These are phyloP conservation scores for Sarcophilus harrisii DNA, from an alignment of 2,797 vertebrate species.

Conservation along the genomic window DNA sequence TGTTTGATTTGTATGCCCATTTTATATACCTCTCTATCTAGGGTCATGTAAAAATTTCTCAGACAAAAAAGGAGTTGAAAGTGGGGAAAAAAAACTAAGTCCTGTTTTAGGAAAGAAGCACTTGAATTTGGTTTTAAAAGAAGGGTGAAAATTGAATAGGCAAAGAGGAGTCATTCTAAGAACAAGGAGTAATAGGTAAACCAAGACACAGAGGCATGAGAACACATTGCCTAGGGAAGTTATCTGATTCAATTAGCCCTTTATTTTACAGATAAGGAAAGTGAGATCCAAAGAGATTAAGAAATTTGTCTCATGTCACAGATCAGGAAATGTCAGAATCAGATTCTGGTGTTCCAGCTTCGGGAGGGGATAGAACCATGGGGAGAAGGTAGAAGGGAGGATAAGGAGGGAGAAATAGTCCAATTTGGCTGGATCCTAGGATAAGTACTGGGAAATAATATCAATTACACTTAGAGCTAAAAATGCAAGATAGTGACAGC, in stretches of 20 bases:
- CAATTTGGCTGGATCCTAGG: neutral
- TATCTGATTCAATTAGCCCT: neutral
- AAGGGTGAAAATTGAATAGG: neutral
- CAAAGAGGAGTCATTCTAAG: neutral
- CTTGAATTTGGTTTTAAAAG: neutral
- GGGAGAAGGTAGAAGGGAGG: neutral
- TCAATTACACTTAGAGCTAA: neutral
- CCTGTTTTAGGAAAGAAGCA: neutral
- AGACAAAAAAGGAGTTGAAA: too few relatives aligned
- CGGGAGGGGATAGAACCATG: neutral
- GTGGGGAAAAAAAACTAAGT: too few relatives aligned
- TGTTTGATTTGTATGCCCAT: too few relatives aligned
- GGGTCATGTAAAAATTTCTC: too few relatives aligned
- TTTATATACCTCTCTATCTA: too few relatives aligned
- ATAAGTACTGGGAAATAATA: neutral
- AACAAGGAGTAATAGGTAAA: neutral
- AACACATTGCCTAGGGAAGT: neutral
- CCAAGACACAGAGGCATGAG: neutral
- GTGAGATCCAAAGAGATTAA: neutral
- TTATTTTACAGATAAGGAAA: neutral
- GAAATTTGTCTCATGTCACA: neutral
- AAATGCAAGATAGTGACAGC: neutral
- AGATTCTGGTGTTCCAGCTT: too few relatives aligned
- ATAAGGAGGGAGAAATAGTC: neutral
- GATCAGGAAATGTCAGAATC: neutral